phyloP scores from a whole-genome alignment of 2,113 vertebrate genomes.

The Vidua macroura region DNA sequence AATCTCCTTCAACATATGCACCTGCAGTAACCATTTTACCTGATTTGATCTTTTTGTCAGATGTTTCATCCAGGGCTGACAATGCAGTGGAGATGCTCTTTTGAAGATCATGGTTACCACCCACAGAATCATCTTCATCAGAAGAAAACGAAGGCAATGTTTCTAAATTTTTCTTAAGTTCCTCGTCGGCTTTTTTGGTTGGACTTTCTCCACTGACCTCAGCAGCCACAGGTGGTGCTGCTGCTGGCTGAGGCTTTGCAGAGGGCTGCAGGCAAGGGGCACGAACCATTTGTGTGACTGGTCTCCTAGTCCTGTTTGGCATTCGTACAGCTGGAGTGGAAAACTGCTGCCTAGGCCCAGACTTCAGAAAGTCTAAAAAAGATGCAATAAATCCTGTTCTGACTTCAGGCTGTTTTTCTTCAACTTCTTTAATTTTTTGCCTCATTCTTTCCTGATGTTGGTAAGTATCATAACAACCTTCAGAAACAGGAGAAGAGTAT shows the following conservation, averaged over 20 bases:
- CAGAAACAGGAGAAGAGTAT: constrained; percentile 75
- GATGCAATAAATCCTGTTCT: constrained; percentile 97
- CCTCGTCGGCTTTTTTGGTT: constrained; percentile 84
- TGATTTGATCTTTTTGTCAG: constrained; percentile 84
- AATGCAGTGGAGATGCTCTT: constrained; percentile 89
- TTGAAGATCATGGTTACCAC: constrained; percentile 87
- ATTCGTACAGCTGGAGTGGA: constrained; percentile 87
- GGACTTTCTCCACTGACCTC: constrained; percentile 71
- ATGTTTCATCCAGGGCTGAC: constrained; percentile 83
- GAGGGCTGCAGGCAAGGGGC: constrained; percentile 72
- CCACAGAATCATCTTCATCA: constrained; percentile 92
- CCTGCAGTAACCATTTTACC: constrained; percentile 73
- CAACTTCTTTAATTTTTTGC: constrained; percentile 96
- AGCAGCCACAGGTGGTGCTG: constrained; percentile 61
- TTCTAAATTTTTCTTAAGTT: constrained; percentile 90
- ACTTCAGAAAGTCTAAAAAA: constrained; percentile 97
- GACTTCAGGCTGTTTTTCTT: constrained; percentile 97
- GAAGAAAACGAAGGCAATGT: constrained; percentile 91
- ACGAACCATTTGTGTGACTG: constrained; percentile 77
- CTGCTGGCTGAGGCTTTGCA: constrained; percentile 70
- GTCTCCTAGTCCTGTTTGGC: constrained; percentile 84
- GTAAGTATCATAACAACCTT: constrained; percentile 84
- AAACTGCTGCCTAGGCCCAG: constrained; percentile 93
- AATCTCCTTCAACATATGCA: neutral
- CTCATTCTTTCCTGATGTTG: constrained; percentile 96